Base-by-base conservation (phyloP, 1,140 invertebrate genomes). In the Ceratosolen fusciceps region DNA sequence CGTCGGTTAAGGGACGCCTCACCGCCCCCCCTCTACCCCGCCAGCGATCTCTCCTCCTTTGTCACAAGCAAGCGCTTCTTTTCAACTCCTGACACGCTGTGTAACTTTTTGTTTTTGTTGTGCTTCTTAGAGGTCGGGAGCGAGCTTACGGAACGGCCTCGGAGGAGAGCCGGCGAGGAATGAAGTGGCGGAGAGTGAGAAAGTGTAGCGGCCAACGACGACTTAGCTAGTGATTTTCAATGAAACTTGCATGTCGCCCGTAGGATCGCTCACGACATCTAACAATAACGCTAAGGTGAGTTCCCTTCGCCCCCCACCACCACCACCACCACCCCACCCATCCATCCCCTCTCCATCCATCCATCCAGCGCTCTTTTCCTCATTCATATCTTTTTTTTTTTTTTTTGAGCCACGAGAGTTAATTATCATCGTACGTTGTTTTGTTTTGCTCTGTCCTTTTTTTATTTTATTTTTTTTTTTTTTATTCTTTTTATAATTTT, bases 41-140 rank as follows among this genome's bases (percentile, higher is more conserved):
- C n/a, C n/a, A n/a, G n/a, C n/a, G n/a, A n/a, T n/a, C n/a, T n/a
- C n/a, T n/a, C n/a, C n/a, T n/a, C n/a, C n/a, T n/a, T n/a, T n/a
- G n/a, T n/a, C n/a, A n/a, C n/a, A 26, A 74, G 74, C 71, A 43
- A 7, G 4, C 10, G 12, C 73, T 34, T 21, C 19, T 12, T 19
- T 34, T 31, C 60, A n/a, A 34, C 47, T 31, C n/a, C 24, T 75
- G 58, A 34, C 31, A 24, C 29, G 39, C 29, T 26, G 24, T 29
- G 39, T 39, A 62, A 62, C 24, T 76, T 67, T 54, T 52, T 76
- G 74, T 75, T 75, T 75, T 76, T 76, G 29, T 77, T 77, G 29
- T 77, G 65, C n/a, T 56, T 7, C 49, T n/a, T n/a, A 77, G 49
- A 77, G 74, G 62, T 77, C 74, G 52, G 26, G 37, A 65, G n/a